A percentile compares a stretch with the other conserved stretches of the same genome.
These are phyloP conservation scores for Allochrocebus solatus DNA, from an alignment of 2,797 vertebrate genomes.

Conservation along the genomic window DNA sequence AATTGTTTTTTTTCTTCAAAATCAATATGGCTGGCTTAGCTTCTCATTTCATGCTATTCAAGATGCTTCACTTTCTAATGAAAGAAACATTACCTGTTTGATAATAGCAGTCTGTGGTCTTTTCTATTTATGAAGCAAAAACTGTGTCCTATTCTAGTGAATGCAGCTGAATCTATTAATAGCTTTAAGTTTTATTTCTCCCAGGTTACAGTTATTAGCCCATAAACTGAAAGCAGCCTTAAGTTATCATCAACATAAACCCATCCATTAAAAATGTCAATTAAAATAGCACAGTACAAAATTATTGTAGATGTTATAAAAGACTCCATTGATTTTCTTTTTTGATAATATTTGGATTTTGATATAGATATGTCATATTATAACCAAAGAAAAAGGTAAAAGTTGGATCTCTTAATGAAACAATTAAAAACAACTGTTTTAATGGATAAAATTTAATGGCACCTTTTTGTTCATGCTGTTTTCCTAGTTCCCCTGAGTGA, in stretches of 20 bases:
- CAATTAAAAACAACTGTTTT: background rate
- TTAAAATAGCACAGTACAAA: background rate
- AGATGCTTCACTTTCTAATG: background rate
- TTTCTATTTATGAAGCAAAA: conserved; percentile 13
- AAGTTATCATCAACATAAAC: conserved; percentile 51
- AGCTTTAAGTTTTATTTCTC: conserved; percentile 3
- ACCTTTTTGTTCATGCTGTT: background rate
- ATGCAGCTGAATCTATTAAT: background rate
- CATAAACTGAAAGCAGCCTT: conserved; percentile 14
- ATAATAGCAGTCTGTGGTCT: background rate
- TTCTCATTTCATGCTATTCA: background rate
- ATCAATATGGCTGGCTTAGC: background rate
- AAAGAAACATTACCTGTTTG: background rate
- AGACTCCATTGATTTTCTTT: conserved; percentile 8
- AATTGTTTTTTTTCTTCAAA: background rate
- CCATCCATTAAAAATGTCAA: background rate
- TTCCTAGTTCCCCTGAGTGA: background rate
- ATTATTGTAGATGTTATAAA: conserved; percentile 23
- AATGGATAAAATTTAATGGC: conserved; percentile 6
- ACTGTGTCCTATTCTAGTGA: background rate
- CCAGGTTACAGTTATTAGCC: background rate
- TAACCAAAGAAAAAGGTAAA: background rate
- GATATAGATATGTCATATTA: background rate
- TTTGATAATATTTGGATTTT: conserved; percentile 23
- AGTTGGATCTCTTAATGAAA: background rate